Percentiles rank a stretch among this genome's conserved stretches.
Conservation (phyloP, 2,113 vertebrate species). For the Suncus etruscus region DNA sequence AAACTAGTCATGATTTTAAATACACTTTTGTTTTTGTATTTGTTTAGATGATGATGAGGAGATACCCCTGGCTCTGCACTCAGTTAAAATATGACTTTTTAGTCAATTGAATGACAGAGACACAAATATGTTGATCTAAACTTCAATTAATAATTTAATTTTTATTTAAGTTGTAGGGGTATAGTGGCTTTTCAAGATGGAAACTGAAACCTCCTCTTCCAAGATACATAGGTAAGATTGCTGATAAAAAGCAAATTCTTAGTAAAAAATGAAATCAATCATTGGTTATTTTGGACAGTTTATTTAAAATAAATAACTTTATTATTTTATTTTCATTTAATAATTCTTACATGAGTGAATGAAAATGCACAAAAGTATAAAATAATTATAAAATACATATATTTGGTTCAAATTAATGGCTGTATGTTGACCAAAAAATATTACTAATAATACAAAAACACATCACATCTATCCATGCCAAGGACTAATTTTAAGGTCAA, state of each 20-base stretch:
- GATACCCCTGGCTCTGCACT: background rate
- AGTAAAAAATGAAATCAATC: background rate
- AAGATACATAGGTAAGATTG: background rate
- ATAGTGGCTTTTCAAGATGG: background rate
- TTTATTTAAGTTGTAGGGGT: background rate
- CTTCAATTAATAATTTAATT: no score
- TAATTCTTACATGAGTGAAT: constrained; percentile 17
- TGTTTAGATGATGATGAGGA: no score
- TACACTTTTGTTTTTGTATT: no score
- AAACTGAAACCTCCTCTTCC: background rate
- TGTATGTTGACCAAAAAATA: background rate
- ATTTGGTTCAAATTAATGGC: background rate
- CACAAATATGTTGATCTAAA: background rate
- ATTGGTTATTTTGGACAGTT: constrained; percentile 6
- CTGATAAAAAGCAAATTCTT: background rate
- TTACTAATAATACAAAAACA: background rate
- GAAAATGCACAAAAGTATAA: constrained; percentile 1
- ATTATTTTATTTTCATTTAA: constrained; percentile 13
- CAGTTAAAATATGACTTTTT: no score
- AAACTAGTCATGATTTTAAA: no score
- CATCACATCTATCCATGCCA: background rate
- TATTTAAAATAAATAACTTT: constrained; percentile 23
- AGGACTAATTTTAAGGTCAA: background rate
- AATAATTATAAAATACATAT: background rate
- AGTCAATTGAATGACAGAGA: background rate